Evolutionary conservation across 2,888 invertebrate species (phyloP), one percentile per base, ranked within the genome.

Genomic region (Yponomeuta cagnagella): DNA sequence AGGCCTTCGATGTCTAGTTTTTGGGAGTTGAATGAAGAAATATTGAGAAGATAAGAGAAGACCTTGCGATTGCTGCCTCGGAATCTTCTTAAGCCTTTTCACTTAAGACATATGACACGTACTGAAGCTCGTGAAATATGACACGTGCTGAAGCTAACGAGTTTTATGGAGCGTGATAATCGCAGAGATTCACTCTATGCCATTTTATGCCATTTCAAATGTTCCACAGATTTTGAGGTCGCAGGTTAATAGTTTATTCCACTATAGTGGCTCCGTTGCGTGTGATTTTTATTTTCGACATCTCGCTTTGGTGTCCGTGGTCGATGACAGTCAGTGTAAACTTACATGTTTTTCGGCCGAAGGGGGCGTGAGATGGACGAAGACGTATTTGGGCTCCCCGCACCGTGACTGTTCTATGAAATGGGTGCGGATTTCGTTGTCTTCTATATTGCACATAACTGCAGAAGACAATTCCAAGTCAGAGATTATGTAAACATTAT

Each of bases 361-460:
- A 72, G 80, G 79, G 1, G 83, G 81, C 30, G 83, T 82, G 64
- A 92, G 77, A 70, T 83, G 81, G n/a, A 87, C 79, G 78, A 90
- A 91, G 48, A 87, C 87, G 52, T 90, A 89, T 75, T 86, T 88
- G 8, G 92, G 91, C 12, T 81, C 82, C 15, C 90, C 90, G 72
- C 92, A 92, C 73, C 80, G 84, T 15, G 91, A 85, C 71, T 88
- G 82, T 71, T 87, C 81, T 58, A 91, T 88, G 37, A 89, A 78
- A 72, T 83, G 82, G 72, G 83, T 84, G 33, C 89, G 78, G 68
- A 82, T 78, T 4, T 77, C 77, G 68, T 85, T 82, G 72, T 80
- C 80, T 15, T 83, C 83, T 73, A 79, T 77, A 33, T 82, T 81
- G 75, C 90, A 92, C 65, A 81, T 80, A 72, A 86, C 91, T 89